Evolutionary conservation across 2,888 invertebrate genomes (phyloP), one percentile per base, ranked within the genome.

Genomic region (Brachynemurus nebulosus): DNA sequence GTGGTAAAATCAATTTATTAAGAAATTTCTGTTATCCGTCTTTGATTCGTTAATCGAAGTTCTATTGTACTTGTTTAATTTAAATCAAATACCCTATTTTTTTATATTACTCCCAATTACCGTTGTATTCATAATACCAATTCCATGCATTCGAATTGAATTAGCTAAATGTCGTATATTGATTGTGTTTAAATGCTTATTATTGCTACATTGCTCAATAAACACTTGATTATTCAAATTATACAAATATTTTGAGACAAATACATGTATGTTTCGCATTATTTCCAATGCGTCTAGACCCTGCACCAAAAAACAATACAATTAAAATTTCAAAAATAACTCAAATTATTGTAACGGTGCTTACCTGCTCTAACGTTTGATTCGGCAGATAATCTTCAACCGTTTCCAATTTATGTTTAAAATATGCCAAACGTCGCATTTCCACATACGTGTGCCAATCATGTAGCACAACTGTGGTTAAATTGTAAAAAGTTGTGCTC

Each of bases 371-470:
- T 45, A 97, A 69, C 1, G 93, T 93, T 63, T 97, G 95, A 54
- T 91, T 91, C 1, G 98, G 97, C 40, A 98, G 70, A 63, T 91
- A 84, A 59, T 95, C 89, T 58, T 93, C 88, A n/a, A 89, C 78
- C 1, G 90, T 83, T 14, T 74, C 70, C 23, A 96, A 65, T 47
- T 78, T 74, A 55, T 89, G 81, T 60, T 92, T 89, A 53, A 86
- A 78, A 56, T 73, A 73, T 0, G 95, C 97, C 62, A 97, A 73
- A 59, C 86, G 83, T 47, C 93, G 76, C 97, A 98, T 98, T 66
- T 92, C 90, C 14, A 90, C 85, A 60, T 98, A 98, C 0, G 92
- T 93, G 63, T 85, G 86, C 92, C 96, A 97, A 64, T 98, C 95
- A 53, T 97, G 93, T 37, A 96, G 68, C 6, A 96, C 93, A 21